These are phyloP conservation scores for Heterocephalus glaber DNA, from an alignment of 2,113 vertebrate genomes.

Conservation along the genomic window DNA sequence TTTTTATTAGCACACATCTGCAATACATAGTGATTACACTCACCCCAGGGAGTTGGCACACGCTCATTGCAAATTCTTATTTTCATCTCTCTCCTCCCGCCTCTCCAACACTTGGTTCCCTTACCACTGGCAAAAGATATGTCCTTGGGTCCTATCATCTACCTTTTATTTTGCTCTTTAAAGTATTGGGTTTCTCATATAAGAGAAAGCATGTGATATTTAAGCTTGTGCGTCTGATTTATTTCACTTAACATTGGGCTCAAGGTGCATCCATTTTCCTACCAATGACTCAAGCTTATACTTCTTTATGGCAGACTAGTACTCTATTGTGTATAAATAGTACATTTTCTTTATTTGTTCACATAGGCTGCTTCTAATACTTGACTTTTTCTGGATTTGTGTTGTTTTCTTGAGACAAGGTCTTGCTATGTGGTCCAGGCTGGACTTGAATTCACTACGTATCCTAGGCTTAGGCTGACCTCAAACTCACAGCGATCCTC, in stretches of 20 bases:
- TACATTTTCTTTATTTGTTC: not conserved
- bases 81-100: too few species aligned
- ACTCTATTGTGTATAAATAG: not conserved
- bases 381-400: not conserved
- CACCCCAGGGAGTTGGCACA: not conserved
- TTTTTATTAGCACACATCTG: not conserved
- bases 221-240: not conserved
- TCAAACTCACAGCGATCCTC: not conserved
- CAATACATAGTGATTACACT: not conserved
- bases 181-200: not conserved
- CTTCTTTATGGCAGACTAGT: not conserved
- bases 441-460: too few species aligned
- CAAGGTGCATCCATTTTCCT: not conserved
- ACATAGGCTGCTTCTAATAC: not conserved
- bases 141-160: not conserved
- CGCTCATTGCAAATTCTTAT: accelerated
- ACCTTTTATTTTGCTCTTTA: not conserved
- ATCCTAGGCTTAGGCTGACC: not conserved
- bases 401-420: not conserved
- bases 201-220: not conserved
- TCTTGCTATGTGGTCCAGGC: not conserved
- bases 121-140: not conserved
- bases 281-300: not conserved
- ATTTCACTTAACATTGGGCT: not conserved
- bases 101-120: not conserved